Base-by-base conservation (phyloP, 2,888 invertebrate species). In the Buathra laborator region DNA sequence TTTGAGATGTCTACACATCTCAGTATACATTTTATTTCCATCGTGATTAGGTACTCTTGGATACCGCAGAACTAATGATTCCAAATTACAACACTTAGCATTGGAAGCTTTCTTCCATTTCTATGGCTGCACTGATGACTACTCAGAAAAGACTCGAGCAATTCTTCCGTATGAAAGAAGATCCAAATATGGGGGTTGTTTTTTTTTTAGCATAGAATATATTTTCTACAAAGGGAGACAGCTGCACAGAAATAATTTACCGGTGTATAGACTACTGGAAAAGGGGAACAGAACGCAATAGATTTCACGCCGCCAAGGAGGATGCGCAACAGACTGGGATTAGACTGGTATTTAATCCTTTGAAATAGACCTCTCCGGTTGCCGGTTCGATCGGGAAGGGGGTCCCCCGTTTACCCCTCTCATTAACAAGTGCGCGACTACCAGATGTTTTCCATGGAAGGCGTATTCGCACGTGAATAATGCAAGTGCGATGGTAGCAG, bases 271-370 rank as follows among this genome's bases (percentile, higher is more conserved):
- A 62, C 67, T 64, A 53, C 29, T 44, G 70, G 62, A 51, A 70
- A 71, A 32, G 6, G n/a, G 6, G n/a, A 29, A 71, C 62, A 48
- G 56, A 24, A 59, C 64, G 76, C 71, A 79, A 59, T 70, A 64
- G 16, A 71, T 82, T 79, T 71, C 74, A 77, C 72, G 72, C 71
- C 62, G 59, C 48, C 43, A 81, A 70, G 76, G 71, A 72, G 46
- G 85, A 85, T 80, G 74, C 64, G 84, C 72, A 70, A 72, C 78
- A 81, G 76, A 68, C 86, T 71, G 80, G 87, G 87, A 86, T 88
- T 85, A 88, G 86, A 87, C 87, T 84, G 87, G 88, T 88, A 79
- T 88, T 88, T 88, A 88, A 89, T 89, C 89, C 89, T 88, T 88
- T 87, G 87, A 89, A 88, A 89, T 89, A 83, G 88, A 88, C 80